Percentiles rank a stretch among this genome's conserved stretches.
phyloP scores from a whole-genome alignment of 2,113 vertebrate genomes.

The Dipodomys stephensi region DNA sequence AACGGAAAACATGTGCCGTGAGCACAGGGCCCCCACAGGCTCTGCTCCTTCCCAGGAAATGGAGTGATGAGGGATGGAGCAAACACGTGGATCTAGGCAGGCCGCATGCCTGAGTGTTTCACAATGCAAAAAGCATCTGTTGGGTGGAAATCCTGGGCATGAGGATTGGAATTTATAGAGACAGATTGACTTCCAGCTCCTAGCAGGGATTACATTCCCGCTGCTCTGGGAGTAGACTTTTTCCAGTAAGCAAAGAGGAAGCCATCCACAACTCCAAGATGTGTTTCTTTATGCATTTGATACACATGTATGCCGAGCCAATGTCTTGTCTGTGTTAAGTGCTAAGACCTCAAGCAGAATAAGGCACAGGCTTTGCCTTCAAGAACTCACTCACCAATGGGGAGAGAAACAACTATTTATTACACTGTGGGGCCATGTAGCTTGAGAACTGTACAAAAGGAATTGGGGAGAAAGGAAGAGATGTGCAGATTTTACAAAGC shows the following conservation, averaged over 20 bases:
- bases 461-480: background rate
- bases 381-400: background rate
- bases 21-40: conserved; percentile 62
- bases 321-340: background rate
- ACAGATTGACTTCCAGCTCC: conserved; percentile 62
- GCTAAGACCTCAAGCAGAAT: background rate
- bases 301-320: background rate
- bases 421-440: background rate
- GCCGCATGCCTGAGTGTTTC: conserved; percentile 69
- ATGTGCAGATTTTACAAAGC: background rate
- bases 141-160: conserved; percentile 75
- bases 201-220: conserved; percentile 36
- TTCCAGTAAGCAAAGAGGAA: conserved; percentile 59
- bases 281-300: background rate
- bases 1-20: conserved; percentile 77
- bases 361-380: background rate
- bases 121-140: conserved; percentile 81
- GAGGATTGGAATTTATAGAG: conserved; percentile 76
- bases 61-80: conserved; percentile 77
- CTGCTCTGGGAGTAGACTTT: conserved; percentile 58
- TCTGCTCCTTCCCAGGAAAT: conserved; percentile 74
- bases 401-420: background rate
- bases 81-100: conserved; percentile 72
- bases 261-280: background rate
- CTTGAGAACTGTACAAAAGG: background rate